These are phyloP conservation scores for Uloborus diversus DNA, from an alignment of 1,140 invertebrate species.

Conservation along the genomic window DNA sequence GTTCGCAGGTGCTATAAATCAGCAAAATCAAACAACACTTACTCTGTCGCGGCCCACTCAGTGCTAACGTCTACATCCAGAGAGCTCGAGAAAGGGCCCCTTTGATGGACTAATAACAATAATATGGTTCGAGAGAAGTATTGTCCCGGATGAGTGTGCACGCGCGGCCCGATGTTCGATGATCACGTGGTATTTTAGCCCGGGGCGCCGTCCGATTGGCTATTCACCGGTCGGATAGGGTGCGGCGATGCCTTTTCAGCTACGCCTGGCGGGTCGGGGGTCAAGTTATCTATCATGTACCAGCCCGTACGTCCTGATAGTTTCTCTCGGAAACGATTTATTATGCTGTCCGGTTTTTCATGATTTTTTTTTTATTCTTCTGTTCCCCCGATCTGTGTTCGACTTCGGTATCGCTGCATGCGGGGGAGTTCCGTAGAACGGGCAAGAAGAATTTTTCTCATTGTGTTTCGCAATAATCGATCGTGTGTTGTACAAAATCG, in stretches of 20 bases:
- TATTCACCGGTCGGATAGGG: conserved; percentile 52
- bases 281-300: conserved; percentile 56
- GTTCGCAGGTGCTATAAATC: conserved; percentile 17
- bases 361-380: conserved; percentile 13
- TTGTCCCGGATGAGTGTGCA: background rate
- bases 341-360: conserved; percentile 48
- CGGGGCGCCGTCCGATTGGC: conserved; percentile 35
- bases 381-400: conserved; percentile 4
- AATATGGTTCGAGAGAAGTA: conserved; percentile 14
- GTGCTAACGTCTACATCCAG: background rate
- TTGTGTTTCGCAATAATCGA: conserved; percentile 55
- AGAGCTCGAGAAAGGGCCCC: no score
- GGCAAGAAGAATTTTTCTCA: conserved; percentile 35
- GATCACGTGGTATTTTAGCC: conserved; percentile 52
- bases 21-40: conserved; percentile 27
- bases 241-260: conserved; percentile 49
- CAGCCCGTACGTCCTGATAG: conserved; percentile 51
- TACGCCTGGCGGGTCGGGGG: conserved; percentile 46
- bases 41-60: background rate
- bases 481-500: conserved; percentile 50
- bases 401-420: conserved; percentile 21
- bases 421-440: conserved; percentile 43
- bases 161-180: conserved; percentile 20
- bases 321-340: conserved; percentile 53
- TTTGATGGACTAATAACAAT: conserved; percentile 54